These are phyloP conservation scores for Leucophenga varia DNA, from an alignment of 1,140 invertebrate species.

Conservation along the genomic window DNA sequence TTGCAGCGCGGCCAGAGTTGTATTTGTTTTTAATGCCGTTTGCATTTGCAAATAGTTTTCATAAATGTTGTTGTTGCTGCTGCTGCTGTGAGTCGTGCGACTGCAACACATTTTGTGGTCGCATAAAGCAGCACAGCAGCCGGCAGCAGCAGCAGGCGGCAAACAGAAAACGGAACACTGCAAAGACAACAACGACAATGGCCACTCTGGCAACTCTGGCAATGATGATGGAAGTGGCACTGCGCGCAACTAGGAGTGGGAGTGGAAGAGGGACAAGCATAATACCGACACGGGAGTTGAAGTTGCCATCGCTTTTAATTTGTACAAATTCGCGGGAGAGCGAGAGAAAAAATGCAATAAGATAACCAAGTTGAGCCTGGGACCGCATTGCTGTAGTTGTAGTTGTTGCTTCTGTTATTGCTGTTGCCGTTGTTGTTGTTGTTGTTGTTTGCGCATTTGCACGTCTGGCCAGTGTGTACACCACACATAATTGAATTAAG, in stretches of 20 bases:
- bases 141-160: too few species aligned
- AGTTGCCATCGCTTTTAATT: conserved; percentile 34
- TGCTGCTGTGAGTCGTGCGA: conserved; percentile 14
- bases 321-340: conserved; percentile 13
- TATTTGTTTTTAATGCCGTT: conserved; percentile 40
- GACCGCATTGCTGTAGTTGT: conserved; percentile 10
- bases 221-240: conserved; percentile 18
- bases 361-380: conserved; percentile 14
- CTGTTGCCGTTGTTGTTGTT: background rate
- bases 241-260: too few species aligned
- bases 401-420: background rate
- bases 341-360: conserved; percentile 5
- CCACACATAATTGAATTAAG: conserved; percentile 33
- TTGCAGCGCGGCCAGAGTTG: conserved; percentile 4
- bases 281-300: conserved; percentile 1
- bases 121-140: conserved; percentile 14
- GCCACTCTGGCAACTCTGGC: conserved; percentile 7
- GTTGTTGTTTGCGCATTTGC: background rate
- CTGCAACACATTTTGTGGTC: conserved; percentile 17
- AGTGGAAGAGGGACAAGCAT: too few species aligned
- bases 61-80: conserved; percentile 22
- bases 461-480: background rate
- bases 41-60: conserved; percentile 42
- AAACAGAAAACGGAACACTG: too few species aligned
- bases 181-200: conserved; percentile 2